Base-by-base conservation (phyloP, 2,797 vertebrate genomes). In the Momotus momota region DNA sequence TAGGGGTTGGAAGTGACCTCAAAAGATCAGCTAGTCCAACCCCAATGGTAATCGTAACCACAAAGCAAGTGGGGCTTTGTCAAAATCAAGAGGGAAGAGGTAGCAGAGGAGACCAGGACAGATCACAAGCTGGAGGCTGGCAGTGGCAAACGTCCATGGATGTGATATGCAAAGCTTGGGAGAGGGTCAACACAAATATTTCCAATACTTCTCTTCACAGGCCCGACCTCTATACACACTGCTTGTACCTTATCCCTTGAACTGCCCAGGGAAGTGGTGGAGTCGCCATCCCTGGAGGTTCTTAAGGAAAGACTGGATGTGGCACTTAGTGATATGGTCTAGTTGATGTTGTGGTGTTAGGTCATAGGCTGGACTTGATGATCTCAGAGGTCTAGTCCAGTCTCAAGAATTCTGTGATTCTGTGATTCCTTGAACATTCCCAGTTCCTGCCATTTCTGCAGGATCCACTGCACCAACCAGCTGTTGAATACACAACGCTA, bases 401-500 rank as follows among this genome's bases (percentile, higher is more conserved):
- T 8, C 35, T 35, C 35, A 35, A 35, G 35, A 35, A 35, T 35
- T 35, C 35, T 35, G 35, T 35, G 35, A 35, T 35, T 35, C 35
- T 35, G 35, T 35, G 35, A 35, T 8, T 8, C 35, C 35, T 21
- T 15, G 29, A 48, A 55, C 35, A 84, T 43, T 7, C 54, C 77
- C 82, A 69, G 1, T 11, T 69, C 33, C 70, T 86, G 69, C 33
- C 51, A 13, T 7, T 41, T 21, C 65, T 90, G 71, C 60, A 62
- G 81, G 57, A 60, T 14, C n/a, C 85, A 48, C 33, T 1, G 12
- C 75, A 45, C 65, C 9, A 67, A 41, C n/a, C 6, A 1, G 15
- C 5, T 17, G 0, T 4, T 0, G 27, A 55, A 55, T 38, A 38
- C 4, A 14, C 38, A 4, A 26, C 0, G 1, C 72, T 29, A 72